Evolutionary conservation across 2,888 invertebrate genomes (phyloP).

Genomic region (Apantesis nais): DNA sequence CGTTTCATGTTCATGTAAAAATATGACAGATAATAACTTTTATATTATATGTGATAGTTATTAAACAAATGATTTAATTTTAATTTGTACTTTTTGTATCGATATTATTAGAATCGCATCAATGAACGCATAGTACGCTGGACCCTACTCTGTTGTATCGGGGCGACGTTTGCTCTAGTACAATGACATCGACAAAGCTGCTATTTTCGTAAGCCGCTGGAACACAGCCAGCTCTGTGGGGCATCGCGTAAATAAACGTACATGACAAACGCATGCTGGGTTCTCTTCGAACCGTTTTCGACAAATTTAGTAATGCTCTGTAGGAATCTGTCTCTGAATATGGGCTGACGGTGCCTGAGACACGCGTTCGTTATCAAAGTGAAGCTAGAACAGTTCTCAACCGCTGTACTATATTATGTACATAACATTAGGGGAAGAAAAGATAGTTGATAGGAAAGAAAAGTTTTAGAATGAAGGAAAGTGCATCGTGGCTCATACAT

Average conservation of each 20-base stretch:
- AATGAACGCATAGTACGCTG: slow-evolving; percentile 41
- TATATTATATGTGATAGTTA: not conserved
- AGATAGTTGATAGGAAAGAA: not conserved
- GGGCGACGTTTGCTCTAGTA: slow-evolving; percentile 73
- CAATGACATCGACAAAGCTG: slow-evolving; percentile 81
- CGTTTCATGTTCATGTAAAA: not conserved
- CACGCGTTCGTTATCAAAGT: not conserved
- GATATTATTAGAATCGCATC: slow-evolving; percentile 33
- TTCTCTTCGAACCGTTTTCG: slow-evolving; percentile 64
- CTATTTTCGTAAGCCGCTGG: slow-evolving; percentile 81
- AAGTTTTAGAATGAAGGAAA: not conserved
- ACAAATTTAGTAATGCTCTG: slow-evolving; percentile 69
- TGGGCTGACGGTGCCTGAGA: slow-evolving; percentile 22
- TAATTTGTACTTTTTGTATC: not conserved
- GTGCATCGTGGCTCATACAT: not conserved
- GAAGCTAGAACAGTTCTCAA: not conserved
- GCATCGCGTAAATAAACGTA: slow-evolving; percentile 79
- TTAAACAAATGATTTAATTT: not conserved
- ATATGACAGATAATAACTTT: not conserved
- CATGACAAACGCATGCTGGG: slow-evolving; percentile 68
- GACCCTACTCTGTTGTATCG: slow-evolving; percentile 45
- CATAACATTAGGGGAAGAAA: not conserved
- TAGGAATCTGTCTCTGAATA: slow-evolving; percentile 53
- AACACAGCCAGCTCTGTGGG: slow-evolving; percentile 73
- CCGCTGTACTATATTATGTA: not conserved